Evolutionary conservation across 2,888 invertebrate genomes (phyloP).

Genomic region (Digitonthophagus gazella): DNA sequence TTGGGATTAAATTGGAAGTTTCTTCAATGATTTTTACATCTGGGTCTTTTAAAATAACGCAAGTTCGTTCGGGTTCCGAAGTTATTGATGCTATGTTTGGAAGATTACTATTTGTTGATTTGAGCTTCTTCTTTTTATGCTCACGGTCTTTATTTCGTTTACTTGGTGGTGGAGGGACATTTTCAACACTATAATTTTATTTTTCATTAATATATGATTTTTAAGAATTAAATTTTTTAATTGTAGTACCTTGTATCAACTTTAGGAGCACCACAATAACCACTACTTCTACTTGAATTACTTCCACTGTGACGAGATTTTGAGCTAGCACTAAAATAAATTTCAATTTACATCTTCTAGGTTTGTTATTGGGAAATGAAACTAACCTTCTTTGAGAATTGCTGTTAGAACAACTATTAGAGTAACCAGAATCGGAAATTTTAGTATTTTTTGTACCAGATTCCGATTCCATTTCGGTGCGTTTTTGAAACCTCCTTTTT

Average conservation of each 20-base stretch:
- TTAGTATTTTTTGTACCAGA: conserved; percentile 62
- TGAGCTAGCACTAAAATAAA: conserved; percentile 64
- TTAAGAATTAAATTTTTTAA: background rate
- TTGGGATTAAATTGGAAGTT: background rate
- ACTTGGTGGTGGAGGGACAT: conserved; percentile 52
- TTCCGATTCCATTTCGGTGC: conserved; percentile 51
- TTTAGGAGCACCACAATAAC: conserved; percentile 64
- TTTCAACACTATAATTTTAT: conserved; percentile 45
- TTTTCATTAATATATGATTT: background rate
- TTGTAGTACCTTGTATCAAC: conserved; percentile 23
- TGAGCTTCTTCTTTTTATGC: conserved; percentile 60
- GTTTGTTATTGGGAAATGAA: background rate
- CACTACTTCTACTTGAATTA: conserved; percentile 76
- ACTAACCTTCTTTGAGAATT: conserved; percentile 76
- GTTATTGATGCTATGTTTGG: background rate
- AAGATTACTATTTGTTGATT: conserved; percentile 36
- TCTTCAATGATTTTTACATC: background rate
- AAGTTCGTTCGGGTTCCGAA: background rate
- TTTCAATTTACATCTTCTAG: conserved; percentile 19
- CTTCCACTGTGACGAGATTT: conserved; percentile 77
- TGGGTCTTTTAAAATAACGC: background rate
- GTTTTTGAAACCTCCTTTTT: background rate
- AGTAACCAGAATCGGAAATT: conserved; percentile 78
- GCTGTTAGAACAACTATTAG: conserved; percentile 78
- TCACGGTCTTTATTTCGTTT: conserved; percentile 61